Base-by-base conservation (phyloP, 2,797 vertebrate genomes). In the Periophthalmus magnuspinnatus region DNA sequence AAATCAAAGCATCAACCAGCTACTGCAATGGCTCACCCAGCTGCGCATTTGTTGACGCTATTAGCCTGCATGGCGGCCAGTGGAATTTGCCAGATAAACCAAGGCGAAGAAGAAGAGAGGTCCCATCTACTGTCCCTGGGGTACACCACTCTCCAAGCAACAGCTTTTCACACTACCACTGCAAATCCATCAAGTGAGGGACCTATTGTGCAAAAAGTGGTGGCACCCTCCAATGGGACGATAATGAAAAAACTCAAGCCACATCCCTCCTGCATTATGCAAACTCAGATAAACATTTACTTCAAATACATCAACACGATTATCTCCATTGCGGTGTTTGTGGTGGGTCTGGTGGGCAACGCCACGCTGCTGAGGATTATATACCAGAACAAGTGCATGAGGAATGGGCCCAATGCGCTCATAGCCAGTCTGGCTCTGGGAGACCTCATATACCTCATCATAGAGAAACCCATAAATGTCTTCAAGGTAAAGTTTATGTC, bases 321-420 rank as follows among this genome's bases (percentile, higher is more conserved):
- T 10, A 94, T 99, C 76, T 96, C 96, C 61, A 94, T 96, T 68
- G 79, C 91, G 33, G 96, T 99, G 89, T 98, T 99, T 85, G 95
- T 97, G 84, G 93, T 99, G 33, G 98, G 98, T 68, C 92, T 99
- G 90, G 95, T 99, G 34, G 97, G 98, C 68, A 99, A 99, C 41
- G 94, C 94, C 74, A 97, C 98, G 36, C 93, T 99, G 81, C 92
- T 99, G 79, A 95, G 94, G 95, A 99, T 99, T 92, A 99, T 99
- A 90, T 98, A 97, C 89, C 94, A 97, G 90, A 96, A 99, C 92
- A 99, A 99, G 91, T 97, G 97, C 66, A 99, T 99, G 98, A 94
- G 98, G 92, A 99, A 99, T 3, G 98, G 98, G 71, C 98, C 98
- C 5, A 99, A 99, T 0, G 96, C 97, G 0, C 94, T 99, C 81